These are phyloP conservation scores for Nematolebias whitei DNA, from an alignment of 2,113 vertebrate genomes.

Conservation along the genomic window DNA sequence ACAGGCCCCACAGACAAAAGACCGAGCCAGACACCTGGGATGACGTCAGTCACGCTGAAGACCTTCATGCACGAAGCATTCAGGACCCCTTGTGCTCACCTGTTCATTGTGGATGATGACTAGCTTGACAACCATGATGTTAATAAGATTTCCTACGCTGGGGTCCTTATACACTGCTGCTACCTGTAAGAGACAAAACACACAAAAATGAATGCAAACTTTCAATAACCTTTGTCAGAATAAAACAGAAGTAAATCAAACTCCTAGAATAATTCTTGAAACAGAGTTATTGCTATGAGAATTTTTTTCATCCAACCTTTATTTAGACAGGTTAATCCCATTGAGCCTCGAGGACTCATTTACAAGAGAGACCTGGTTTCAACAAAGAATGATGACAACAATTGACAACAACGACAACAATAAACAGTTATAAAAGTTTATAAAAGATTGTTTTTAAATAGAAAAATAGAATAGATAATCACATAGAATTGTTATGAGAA, in stretches of 20 bases:
- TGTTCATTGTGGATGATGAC: slow-evolving; percentile 92
- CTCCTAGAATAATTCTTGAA: too few relatives aligned
- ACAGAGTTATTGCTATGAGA: slow-evolving; percentile 1
- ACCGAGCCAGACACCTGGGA: slow-evolving; percentile 58
- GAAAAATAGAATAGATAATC: too few relatives aligned
- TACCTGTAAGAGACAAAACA: slow-evolving; percentile 84
- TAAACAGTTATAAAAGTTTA: too few relatives aligned
- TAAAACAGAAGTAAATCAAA: neutral
- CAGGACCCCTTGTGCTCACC: slow-evolving; percentile 79
- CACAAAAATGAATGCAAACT: slow-evolving; percentile 69
- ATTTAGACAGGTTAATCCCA: too few relatives aligned
- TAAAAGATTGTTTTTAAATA: too few relatives aligned
- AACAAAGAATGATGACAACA: too few relatives aligned
- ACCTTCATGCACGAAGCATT: slow-evolving; percentile 27
- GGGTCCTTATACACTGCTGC: slow-evolving; percentile 95
- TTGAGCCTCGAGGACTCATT: too few relatives aligned
- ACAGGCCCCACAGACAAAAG: slow-evolving; percentile 36
- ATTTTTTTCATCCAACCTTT: too few relatives aligned
- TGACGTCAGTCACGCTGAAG: slow-evolving; percentile 46
- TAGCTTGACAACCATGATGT: slow-evolving; percentile 94
- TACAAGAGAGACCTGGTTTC: too few relatives aligned
- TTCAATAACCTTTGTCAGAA: slow-evolving; percentile 49
- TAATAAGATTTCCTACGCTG: slow-evolving; percentile 96
- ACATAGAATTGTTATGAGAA: too few relatives aligned
- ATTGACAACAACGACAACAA: too few relatives aligned